phyloP scores from a whole-genome alignment of 53 echinoderm and acorn worm genomes.

The Antedon mediterranea region DNA sequence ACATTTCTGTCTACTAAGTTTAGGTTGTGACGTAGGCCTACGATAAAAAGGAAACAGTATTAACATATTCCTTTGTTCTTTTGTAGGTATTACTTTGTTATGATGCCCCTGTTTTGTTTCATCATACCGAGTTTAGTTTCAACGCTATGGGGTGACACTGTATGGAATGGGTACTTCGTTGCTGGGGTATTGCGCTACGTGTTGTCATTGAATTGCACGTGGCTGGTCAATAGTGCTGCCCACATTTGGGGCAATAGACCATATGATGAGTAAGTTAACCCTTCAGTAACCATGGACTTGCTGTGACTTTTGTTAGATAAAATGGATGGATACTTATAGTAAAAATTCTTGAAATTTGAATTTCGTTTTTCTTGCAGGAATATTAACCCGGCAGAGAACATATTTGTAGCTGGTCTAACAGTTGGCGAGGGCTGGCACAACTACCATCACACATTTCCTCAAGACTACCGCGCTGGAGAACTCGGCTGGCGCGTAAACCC shows the following conservation, averaged over 20 bases:
- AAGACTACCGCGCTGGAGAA: conserved; percentile 15
- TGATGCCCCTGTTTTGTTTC: conserved; percentile 45
- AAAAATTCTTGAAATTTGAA: too few relatives aligned
- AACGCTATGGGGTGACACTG: conserved; percentile 48
- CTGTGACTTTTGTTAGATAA: too few relatives aligned
- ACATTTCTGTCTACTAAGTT: too few relatives aligned
- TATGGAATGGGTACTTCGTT: conserved; percentile 48
- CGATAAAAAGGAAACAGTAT: too few relatives aligned
- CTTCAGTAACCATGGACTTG: too few relatives aligned
- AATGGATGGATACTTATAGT: too few relatives aligned
- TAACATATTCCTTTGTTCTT: background rate
- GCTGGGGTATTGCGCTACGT: conserved; percentile 48
- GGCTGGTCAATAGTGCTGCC: conserved; percentile 82
- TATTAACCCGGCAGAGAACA: conserved; percentile 14
- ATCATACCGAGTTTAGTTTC: conserved; percentile 41
- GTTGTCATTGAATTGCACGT: conserved; percentile 53
- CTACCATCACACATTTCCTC: conserved; percentile 29
- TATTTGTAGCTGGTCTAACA: conserved; percentile 9
- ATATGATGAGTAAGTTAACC: conserved; percentile 29
- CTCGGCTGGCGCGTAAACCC: conserved; percentile 17
- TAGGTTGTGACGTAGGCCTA: too few relatives aligned
- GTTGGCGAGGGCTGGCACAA: conserved; percentile 28
- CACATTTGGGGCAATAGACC: conserved; percentile 76
- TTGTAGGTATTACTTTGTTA: conserved; percentile 47
- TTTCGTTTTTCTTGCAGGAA: conserved; percentile 5